Evolutionary conservation across 2,113 vertebrate species (phyloP), one percentile per base, ranked within the genome.

Genomic region (Aptenodytes patagonicus): DNA sequence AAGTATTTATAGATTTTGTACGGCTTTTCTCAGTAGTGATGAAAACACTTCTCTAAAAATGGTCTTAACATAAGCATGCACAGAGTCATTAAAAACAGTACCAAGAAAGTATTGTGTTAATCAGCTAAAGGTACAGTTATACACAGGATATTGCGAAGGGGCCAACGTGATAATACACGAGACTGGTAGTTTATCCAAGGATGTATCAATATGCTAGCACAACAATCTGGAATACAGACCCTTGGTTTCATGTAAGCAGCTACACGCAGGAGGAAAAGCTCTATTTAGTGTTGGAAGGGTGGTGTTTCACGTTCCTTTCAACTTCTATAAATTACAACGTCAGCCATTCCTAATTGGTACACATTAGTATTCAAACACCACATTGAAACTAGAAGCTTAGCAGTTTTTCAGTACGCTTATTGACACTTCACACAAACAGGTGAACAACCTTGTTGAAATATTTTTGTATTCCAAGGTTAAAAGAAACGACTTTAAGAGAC

Each of bases 261-360:
- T 84, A 84, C 72, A 76, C 17, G 65, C 38, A 57, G 38, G 38
- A 94, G 28, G 69, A 93, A 92, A 92, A 93, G 81, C 80, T 89
- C 73, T 84, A 84, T 49, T 96, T 94, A 94, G 24, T 21, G 26
- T 68, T 68, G 64, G 87, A 89, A 96, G 77, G 76, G 87, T 90
- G 60, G 58, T 72, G 54, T 79, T 94, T 95, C 92, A 90, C 42
- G 87, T 42, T 92, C 75, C 92, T 96, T 97, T 92, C 92, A 92
- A 90, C 87, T 92, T 91, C 78, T 42, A 65, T 73, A 88, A 96
- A 94, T 94, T 91, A 91, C 64, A 81, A 34, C 0, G 1, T 90
- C 81, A 95, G 90, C 84, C 73, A 69, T 91, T 88, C 51, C 90
- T 94, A 96, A 94, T 46, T 86, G 66, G 55, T 72, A 79, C 29